Base-by-base conservation (phyloP, 30 jellyfish, hydroid and myxozoan species). In the Aurelia sp. region DNA sequence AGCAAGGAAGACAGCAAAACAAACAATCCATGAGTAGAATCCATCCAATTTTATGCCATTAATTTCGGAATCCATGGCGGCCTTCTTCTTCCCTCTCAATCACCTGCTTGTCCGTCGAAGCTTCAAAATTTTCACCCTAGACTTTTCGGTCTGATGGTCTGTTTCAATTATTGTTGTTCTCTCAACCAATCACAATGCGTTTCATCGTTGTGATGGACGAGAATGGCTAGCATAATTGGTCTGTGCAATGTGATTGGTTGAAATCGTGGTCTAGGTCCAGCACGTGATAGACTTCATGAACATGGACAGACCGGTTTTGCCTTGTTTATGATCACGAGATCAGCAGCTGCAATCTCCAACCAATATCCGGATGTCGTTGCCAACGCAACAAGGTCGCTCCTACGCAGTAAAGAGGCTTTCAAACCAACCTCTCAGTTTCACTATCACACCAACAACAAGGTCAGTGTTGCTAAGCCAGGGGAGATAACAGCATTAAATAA, bases 11-110 rank as follows among this genome's bases (percentile, higher is more conserved):
- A 68, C 78, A 13, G 81, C 85, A 48, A 55, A 76, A 72, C 95
- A 86, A 12, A 86, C 95, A 35, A 86, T 22, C 95, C 95, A 86
- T 35, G 93, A 71, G 59, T 84, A 84, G 16, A 77, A 84, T 18
- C 93, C 71, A 44, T 84, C 93, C 87, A 73, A 40, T 4, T 50
- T 84, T 20, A 31, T 18, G 2, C 53, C 67, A 13, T 40, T 1
- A 67, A 40, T 67, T 22, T 70, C n/a, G 47, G 66, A n/a, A 40
- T 41, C 74, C 93, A 84, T 73, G 22, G 20, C 69, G 23, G 13
- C 11, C 33, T 13, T 59, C 69, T 18, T 59, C 31, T 47, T 52
- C 27, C 55, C 33, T 11, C 20, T 53, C 21, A 4, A 16, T 48
- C 66, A 13, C 22, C 65, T 70, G 51, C 19, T 50, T 53, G 62